These are phyloP conservation scores for Melipona bicolor DNA, from an alignment of 2,888 invertebrate genomes.

Conservation along the genomic window DNA sequence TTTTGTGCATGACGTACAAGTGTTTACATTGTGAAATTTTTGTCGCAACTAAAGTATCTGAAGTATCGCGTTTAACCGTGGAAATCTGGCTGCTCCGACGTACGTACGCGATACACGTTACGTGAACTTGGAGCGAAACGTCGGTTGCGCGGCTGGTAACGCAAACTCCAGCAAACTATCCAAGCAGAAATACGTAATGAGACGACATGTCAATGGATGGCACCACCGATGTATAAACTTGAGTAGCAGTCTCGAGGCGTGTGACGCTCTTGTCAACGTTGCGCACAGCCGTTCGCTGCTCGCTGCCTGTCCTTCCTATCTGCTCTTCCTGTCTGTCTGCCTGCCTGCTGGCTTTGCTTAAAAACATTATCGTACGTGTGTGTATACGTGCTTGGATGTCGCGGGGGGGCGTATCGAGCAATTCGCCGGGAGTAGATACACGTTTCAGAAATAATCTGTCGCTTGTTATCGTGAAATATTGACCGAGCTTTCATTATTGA, in stretches of 20 bases:
- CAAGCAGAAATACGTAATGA: constrained; percentile 57
- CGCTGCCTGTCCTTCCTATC: background rate
- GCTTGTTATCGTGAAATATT: constrained; percentile 37
- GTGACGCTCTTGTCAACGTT: constrained; percentile 4
- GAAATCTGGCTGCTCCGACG: constrained; percentile 38
- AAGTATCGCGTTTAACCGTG: constrained; percentile 8
- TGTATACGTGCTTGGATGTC: background rate
- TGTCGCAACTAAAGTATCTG: too few species aligned
- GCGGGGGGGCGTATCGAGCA: background rate
- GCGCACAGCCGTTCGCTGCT: background rate
- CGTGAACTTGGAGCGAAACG: constrained; percentile 31
- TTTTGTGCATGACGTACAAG: background rate
- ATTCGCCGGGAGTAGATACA: background rate
- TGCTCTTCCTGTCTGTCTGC: background rate
- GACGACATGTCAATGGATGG: constrained; percentile 65
- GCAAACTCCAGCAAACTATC: constrained; percentile 54
- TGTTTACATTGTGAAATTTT: too few species aligned
- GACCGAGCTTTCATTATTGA: constrained; percentile 44
- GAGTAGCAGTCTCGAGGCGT: constrained; percentile 10
- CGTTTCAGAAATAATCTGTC: constrained; percentile 12
- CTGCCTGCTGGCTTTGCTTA: background rate
- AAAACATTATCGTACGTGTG: constrained; percentile 21
- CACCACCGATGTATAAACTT: constrained; percentile 62
- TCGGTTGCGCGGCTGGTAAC: constrained; percentile 53
- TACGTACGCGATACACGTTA: background rate